phyloP scores from a whole-genome alignment of 2,888 invertebrate genomes.

The Anodontia alba region DNA sequence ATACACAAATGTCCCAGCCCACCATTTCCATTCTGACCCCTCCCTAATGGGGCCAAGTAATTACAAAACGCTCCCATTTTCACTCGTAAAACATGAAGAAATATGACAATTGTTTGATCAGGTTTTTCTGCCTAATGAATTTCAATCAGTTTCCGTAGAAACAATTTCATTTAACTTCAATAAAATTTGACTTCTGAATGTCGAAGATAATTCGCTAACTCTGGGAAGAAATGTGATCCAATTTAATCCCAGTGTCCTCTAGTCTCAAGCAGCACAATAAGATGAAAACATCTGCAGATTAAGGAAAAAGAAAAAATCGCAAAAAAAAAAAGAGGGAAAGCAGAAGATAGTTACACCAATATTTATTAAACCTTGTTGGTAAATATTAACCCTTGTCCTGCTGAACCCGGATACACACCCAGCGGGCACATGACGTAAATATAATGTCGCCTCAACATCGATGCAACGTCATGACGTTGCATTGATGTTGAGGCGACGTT shows the following conservation, averaged over 20 bases:
- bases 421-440: too few species aligned
- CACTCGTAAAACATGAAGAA: conserved; percentile 46
- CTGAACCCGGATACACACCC: too few species aligned
- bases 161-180: conserved; percentile 19
- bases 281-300: too few species aligned
- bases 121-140: conserved; percentile 44
- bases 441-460: too few species aligned
- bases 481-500: too few species aligned
- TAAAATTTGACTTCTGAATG: conserved; percentile 17
- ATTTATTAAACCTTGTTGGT: too few species aligned
- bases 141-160: conserved; percentile 30
- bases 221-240: conserved; percentile 1
- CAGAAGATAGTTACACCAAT: too few species aligned
- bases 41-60: conserved; percentile 63
- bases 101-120: conserved; percentile 52
- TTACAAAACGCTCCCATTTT: conserved; percentile 59
- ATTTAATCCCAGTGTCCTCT: neutral
- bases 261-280: too few species aligned
- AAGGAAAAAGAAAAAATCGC: too few species aligned
- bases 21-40: conserved; percentile 60
- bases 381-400: too few species aligned
- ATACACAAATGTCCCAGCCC: conserved; percentile 47
- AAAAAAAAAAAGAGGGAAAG: too few species aligned
- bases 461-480: too few species aligned
- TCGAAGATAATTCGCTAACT: neutral